Conservation (phyloP, 2,888 invertebrate species). For the Neria commutata region DNA sequence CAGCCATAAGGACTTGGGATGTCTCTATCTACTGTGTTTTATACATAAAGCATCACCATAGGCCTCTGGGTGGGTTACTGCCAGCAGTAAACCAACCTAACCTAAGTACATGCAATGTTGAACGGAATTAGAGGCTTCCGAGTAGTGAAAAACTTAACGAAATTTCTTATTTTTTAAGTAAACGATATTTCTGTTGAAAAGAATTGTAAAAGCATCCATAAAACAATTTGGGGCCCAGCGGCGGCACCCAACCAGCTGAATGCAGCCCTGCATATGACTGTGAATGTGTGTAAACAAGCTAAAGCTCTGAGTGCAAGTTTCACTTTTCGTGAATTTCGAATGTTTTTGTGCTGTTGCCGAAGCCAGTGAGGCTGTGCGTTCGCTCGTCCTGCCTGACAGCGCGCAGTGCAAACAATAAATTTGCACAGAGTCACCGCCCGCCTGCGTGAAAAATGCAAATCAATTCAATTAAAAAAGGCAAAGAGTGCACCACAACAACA, state of each 20-base stretch:
- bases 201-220: too few species aligned
- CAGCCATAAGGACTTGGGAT: too few species aligned
- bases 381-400: not conserved
- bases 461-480: constrained; percentile 59
- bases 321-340: not conserved
- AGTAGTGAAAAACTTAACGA: too few species aligned
- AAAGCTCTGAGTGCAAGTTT: not conserved
- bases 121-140: too few species aligned
- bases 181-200: too few species aligned
- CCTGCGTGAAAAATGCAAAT: constrained; percentile 61
- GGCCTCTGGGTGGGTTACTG: too few species aligned
- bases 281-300: not conserved
- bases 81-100: too few species aligned
- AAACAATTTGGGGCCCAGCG: too few species aligned
- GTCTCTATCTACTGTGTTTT: too few species aligned
- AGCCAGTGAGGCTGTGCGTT: not conserved
- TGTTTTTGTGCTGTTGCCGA: not conserved
- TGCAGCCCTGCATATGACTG: not conserved
- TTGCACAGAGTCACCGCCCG: constrained; percentile 31
- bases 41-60: too few species aligned
- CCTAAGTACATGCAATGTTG: too few species aligned
- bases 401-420: not conserved
- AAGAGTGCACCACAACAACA: constrained; percentile 23
- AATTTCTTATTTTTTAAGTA: too few species aligned
- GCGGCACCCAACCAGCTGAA: not conserved